phyloP scores from a whole-genome alignment of 2,888 invertebrate genomes.

The Pemphredon lugubris region DNA sequence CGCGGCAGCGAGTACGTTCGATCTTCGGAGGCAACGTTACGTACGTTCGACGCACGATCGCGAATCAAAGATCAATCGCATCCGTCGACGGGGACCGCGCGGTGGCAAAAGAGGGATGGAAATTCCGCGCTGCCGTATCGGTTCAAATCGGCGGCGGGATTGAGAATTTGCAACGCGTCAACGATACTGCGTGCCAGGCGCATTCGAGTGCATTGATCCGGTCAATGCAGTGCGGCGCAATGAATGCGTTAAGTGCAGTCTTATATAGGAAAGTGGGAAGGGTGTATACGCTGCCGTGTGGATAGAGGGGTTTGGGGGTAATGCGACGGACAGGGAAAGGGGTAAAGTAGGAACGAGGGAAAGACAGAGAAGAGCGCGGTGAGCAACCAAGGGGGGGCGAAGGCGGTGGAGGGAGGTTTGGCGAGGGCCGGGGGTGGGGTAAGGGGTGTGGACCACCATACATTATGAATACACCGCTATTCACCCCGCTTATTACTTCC shows the following conservation, averaged over 20 bases:
- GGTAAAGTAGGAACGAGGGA: slow-evolving; percentile 21
- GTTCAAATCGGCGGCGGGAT: slow-evolving; percentile 40
- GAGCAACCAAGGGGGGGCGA: slow-evolving; percentile 9
- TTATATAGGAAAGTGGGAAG: slow-evolving; percentile 68
- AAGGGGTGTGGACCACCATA: slow-evolving; percentile 56
- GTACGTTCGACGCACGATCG: too few species aligned
- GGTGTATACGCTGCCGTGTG: slow-evolving; percentile 62
- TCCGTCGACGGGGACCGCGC: background rate
- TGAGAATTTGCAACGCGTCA: slow-evolving; percentile 57
- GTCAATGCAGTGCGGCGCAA: slow-evolving; percentile 73
- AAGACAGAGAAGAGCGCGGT: slow-evolving; percentile 10
- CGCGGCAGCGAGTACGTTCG: too few species aligned
- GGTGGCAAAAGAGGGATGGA: slow-evolving; percentile 21
- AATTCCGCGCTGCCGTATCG: slow-evolving; percentile 42
- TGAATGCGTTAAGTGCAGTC: slow-evolving; percentile 77
- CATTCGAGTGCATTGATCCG: slow-evolving; percentile 76
- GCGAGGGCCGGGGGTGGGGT: slow-evolving; percentile 32
- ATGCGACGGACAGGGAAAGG: slow-evolving; percentile 52
- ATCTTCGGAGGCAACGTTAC: too few species aligned
- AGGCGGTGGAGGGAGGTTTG: background rate
- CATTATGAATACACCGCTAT: slow-evolving; percentile 76
- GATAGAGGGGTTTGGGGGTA: slow-evolving; percentile 61
- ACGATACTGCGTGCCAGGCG: slow-evolving; percentile 51
- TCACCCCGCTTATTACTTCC: slow-evolving; percentile 75
- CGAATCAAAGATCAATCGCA: slow-evolving; percentile 18